Base-by-base conservation (phyloP, 1,140 invertebrate species). In the Drosophila equinoxialis region DNA sequence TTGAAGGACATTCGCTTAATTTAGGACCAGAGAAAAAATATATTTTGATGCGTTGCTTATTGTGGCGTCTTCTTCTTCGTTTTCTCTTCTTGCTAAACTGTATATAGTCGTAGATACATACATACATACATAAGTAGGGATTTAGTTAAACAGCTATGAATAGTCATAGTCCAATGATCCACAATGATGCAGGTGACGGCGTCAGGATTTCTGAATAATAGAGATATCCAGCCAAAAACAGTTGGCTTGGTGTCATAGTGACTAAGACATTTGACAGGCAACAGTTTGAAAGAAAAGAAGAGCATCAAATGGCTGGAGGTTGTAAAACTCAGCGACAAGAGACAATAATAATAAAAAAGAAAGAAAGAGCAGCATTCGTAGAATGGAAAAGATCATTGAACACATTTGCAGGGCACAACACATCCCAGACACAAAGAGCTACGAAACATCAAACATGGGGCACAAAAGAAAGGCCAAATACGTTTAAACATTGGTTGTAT, bases 381-480 rank as follows among this genome's bases (percentile, higher is more conserved):
- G 74, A 84, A 70, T 66, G 68, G 65, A 68, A 75, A 58, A 79
- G 79, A 87, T 87, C 82, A 77, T 82, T 87, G 83, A 62, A 79
- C 82, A 86, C 82, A 85, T 81, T 86, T 78, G 68, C 68, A 68
- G 55, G 42, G 65, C 55, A 37, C 14, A 61, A 55, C 64, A 39
- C 62, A 55, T 57, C 61, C 35, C 67, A 69, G 42, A 42, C 65
- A 60, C 66, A 74, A 65, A 71, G 68, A 75, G 68, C 63, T 71
- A 66, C 65, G 63, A 64, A 71, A 58, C 55, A 66, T 58, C 66
- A 79, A 70, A 69, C 60, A 70, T 45, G 54, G n/a, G 17, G 37
- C 65, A 86, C 83, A 87, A 83, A 79, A 83, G 83, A 86, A 83
- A 87, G 83, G 79, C 83, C 83, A 89, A 86, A 89, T 69, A 87